Evolutionary conservation across 1,140 invertebrate genomes (phyloP).

Genomic region (Saxidomus purpurata): DNA sequence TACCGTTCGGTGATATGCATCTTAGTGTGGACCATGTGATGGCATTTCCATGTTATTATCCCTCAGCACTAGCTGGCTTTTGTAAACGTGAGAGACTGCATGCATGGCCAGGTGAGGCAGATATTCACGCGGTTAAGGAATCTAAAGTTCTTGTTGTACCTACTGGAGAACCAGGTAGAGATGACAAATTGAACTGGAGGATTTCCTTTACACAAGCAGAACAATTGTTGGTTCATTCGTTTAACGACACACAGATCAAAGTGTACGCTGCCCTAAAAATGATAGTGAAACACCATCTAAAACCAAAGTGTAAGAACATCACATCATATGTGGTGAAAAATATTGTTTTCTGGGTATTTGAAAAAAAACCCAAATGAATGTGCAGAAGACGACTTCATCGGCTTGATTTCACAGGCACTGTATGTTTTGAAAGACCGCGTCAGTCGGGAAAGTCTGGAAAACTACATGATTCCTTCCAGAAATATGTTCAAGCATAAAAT

Average conservation of each 20-base stretch:
- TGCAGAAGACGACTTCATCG: background rate
- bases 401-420: background rate
- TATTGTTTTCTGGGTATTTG: too few species aligned
- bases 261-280: conserved; percentile 35
- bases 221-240: background rate
- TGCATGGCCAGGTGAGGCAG: background rate
- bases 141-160: background rate
- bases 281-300: background rate
- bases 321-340: too few species aligned
- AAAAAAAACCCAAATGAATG: too few species aligned
- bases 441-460: background rate
- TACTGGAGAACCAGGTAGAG: too few species aligned
- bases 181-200: conserved; percentile 32
- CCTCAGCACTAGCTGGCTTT: background rate
- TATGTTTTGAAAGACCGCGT: background rate
- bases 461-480: conserved; percentile 17
- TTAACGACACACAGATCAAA: too few species aligned
- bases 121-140: background rate
- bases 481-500: background rate
- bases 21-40: background rate
- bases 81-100: background rate
- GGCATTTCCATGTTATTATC: conserved; percentile 11
- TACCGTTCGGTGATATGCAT: background rate
- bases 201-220: conserved; percentile 23
- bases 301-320: background rate